Evolutionary conservation across 2,888 invertebrate genomes (phyloP).

Genomic region (Microctonus hyperodae): DNA sequence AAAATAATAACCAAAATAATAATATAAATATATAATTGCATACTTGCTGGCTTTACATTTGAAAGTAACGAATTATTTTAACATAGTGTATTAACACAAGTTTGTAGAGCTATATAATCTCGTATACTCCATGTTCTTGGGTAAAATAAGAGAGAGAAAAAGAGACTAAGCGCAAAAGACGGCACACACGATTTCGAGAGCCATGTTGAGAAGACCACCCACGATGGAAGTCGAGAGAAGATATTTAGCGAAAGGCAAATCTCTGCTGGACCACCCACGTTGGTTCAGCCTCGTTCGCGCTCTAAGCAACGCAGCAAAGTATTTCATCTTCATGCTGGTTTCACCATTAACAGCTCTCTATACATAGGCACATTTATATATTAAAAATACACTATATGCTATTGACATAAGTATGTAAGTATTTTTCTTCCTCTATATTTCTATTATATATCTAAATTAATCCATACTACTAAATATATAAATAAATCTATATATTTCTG

Average conservation of each 20-base stretch:
- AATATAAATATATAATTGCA: neutral
- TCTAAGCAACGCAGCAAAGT: slow-evolving; percentile 4
- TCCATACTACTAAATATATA: no score
- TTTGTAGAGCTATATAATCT: neutral
- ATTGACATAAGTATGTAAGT: no score
- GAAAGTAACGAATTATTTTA: neutral
- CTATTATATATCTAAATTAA: no score
- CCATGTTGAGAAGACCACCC: slow-evolving; percentile 52
- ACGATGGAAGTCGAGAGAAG: slow-evolving; percentile 61
- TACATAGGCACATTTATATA: neutral
- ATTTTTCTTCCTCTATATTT: no score
- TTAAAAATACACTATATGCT: no score
- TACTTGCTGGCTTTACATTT: neutral
- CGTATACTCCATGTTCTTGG: slow-evolving; percentile 1
- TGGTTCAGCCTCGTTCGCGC: slow-evolving; percentile 38
- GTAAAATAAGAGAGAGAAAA: neutral
- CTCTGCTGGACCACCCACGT: slow-evolving; percentile 61
- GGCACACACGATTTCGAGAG: slow-evolving; percentile 12
- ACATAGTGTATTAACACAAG: neutral
- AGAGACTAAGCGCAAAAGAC: slow-evolving; percentile 1
- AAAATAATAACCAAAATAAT: neutral
- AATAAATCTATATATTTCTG: no score
- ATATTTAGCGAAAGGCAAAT: slow-evolving; percentile 63
- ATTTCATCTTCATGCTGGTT: neutral
- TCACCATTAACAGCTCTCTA: neutral